Evolutionary conservation across 2,888 invertebrate genomes (phyloP).

Genomic region (Andrena bucephala): DNA sequence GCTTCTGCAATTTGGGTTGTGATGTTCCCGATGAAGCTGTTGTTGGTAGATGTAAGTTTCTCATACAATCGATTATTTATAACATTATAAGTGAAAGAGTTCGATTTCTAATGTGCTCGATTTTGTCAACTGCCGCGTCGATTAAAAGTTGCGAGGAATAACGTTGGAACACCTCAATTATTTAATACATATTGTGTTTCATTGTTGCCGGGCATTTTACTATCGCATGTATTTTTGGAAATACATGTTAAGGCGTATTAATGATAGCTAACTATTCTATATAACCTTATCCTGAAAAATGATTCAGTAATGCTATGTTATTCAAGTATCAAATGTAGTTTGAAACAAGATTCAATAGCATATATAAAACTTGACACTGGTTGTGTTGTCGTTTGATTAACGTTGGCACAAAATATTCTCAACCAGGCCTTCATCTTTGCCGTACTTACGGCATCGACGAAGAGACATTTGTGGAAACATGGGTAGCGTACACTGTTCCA

Average conservation of each 20-base stretch:
- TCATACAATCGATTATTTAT: neutral
- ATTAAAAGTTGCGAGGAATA: neutral
- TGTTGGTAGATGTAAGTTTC: slow-evolving; percentile 80
- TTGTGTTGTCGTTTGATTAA: neutral
- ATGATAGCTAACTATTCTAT: neutral
- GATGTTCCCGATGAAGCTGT: slow-evolving; percentile 66
- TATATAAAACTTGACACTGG: slow-evolving; percentile 70
- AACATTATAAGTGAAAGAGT: neutral
- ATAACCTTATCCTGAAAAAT: slow-evolving; percentile 11
- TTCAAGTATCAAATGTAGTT: neutral
- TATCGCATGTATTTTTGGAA: neutral
- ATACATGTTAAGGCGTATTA: neutral
- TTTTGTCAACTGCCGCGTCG: neutral
- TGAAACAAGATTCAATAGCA: slow-evolving; percentile 54
- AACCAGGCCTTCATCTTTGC: slow-evolving; percentile 80
- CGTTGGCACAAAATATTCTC: slow-evolving; percentile 6
- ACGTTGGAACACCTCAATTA: neutral
- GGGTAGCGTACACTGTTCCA: slow-evolving; percentile 78
- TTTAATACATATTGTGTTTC: neutral
- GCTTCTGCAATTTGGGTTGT: slow-evolving; percentile 76
- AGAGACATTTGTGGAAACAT: slow-evolving; percentile 78
- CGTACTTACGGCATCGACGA: slow-evolving; percentile 72
- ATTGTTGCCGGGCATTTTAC: neutral
- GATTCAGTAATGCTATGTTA: neutral
- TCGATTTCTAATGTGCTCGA: neutral